phyloP scores from a whole-genome alignment of 2,797 vertebrate genomes.

The Mionectes olivaceus region DNA sequence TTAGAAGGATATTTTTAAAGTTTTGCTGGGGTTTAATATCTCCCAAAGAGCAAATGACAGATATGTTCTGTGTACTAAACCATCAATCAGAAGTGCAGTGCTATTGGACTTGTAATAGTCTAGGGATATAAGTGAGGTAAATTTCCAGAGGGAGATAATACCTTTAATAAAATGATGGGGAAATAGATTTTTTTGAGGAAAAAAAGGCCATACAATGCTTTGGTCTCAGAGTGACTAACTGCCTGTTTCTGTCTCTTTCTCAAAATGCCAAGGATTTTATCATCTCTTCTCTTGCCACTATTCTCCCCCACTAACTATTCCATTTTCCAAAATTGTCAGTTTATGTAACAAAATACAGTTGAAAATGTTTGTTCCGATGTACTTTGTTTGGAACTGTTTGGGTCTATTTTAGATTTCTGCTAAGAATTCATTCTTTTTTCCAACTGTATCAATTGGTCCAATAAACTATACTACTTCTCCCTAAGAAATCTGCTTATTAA shows the following conservation, averaged over 20 bases:
- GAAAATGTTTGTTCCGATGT: neutral
- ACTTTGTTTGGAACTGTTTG: neutral
- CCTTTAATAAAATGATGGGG: constrained; percentile 38
- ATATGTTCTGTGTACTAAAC: neutral
- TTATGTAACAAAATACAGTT: neutral
- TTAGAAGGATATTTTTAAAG: constrained; percentile 24
- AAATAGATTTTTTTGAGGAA: neutral
- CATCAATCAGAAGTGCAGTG: constrained; percentile 33
- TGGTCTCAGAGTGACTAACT: neutral
- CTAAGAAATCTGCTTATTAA: neutral
- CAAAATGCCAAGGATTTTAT: neutral
- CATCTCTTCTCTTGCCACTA: neutral
- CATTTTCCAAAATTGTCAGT: neutral
- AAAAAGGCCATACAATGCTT: neutral
- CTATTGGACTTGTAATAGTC: constrained; percentile 9
- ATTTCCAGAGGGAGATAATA: constrained; percentile 51
- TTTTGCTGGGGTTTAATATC: constrained; percentile 36
- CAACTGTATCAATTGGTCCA: neutral
- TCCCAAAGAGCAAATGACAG: constrained; percentile 45
- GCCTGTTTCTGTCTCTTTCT: neutral
- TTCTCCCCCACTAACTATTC: neutral
- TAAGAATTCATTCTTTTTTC: neutral
- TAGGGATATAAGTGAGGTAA: constrained; percentile 19
- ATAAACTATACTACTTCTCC: neutral
- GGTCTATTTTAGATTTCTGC: neutral